Evolutionary conservation across 2,888 invertebrate species (phyloP).

Genomic region (Petrophora chlorosata): DNA sequence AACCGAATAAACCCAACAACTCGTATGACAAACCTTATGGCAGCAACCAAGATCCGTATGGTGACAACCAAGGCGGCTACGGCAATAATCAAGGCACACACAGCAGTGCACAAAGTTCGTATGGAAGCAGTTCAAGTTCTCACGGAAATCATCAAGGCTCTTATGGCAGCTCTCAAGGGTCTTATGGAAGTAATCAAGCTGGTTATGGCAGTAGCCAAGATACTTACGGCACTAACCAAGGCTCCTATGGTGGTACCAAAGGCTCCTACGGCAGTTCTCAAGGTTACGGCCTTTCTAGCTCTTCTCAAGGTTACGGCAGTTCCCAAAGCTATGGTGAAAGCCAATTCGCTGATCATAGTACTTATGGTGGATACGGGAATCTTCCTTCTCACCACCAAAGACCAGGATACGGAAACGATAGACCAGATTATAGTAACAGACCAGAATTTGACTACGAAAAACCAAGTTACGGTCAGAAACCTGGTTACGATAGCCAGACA

Average conservation of each 20-base stretch:
- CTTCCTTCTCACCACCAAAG: conserved; percentile 14
- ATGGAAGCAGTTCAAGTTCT: background rate
- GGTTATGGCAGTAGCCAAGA: conserved; percentile 5
- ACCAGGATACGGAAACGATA: conserved; percentile 25
- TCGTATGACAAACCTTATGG: conserved; percentile 32
- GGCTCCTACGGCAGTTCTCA: conserved; percentile 7
- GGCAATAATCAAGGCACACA: conserved; percentile 13
- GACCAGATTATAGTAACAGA: conserved; percentile 20
- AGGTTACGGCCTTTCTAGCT: conserved; percentile 11
- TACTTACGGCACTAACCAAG: conserved; percentile 1
- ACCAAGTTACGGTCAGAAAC: conserved; percentile 15
- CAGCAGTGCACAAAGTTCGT: conserved; percentile 9
- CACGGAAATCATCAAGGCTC: conserved; percentile 14
- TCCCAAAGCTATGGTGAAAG: conserved; percentile 10
- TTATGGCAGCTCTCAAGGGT: conserved; percentile 22
- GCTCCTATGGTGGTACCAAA: background rate
- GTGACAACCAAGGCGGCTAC: conserved; percentile 26
- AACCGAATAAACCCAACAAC: conserved; percentile 28
- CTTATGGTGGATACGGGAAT: conserved; percentile 24
- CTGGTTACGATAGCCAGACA: conserved; percentile 2
- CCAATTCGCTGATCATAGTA: conserved; percentile 17
- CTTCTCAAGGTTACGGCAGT: conserved; percentile 3
- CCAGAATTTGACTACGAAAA: conserved; percentile 23
- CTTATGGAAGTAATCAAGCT: conserved; percentile 5
- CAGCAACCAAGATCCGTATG: conserved; percentile 25